These are phyloP conservation scores for Phalanger gymnotis DNA, from an alignment of 2,797 vertebrate genomes.

Conservation along the genomic window DNA sequence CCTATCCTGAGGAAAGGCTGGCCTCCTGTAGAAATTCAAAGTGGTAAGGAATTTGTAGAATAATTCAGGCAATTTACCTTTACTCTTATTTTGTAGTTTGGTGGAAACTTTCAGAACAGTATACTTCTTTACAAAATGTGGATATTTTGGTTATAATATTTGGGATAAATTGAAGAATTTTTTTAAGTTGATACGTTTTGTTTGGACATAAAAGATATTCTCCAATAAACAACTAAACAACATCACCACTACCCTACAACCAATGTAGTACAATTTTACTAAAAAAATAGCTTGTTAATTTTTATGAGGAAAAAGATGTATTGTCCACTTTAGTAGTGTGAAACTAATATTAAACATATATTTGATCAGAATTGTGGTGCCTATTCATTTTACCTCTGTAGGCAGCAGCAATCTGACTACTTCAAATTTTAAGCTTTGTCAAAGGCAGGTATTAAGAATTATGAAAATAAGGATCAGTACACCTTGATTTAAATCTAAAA, in stretches of 20 bases:
- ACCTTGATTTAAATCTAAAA: conserved; percentile 23
- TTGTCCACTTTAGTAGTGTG: not conserved
- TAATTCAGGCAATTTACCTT: not conserved
- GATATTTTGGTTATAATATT: not conserved
- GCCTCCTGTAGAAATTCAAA: not conserved
- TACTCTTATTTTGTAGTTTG: not conserved
- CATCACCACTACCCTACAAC: not conserved
- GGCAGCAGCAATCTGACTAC: not conserved
- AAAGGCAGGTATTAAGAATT: conserved; percentile 23
- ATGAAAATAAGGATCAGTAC: not conserved
- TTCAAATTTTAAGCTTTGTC: not conserved
- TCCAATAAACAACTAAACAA: not conserved
- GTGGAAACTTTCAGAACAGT: not conserved
- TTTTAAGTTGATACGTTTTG: not conserved
- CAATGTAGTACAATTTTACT: not conserved
- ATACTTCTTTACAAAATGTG: not conserved
- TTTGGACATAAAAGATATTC: not conserved
- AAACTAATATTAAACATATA: not conserved
- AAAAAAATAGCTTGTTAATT: not conserved
- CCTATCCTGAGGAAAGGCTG: conserved; percentile 13
- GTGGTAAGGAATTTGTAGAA: not conserved
- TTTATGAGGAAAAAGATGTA: not conserved
- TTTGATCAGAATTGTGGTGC: not conserved
- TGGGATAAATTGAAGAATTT: not conserved
- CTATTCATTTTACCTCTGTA: not conserved